Evolutionary conservation across 2,888 invertebrate genomes (phyloP), one percentile per base, ranked within the genome.

Genomic region (Homarus gammarus): DNA sequence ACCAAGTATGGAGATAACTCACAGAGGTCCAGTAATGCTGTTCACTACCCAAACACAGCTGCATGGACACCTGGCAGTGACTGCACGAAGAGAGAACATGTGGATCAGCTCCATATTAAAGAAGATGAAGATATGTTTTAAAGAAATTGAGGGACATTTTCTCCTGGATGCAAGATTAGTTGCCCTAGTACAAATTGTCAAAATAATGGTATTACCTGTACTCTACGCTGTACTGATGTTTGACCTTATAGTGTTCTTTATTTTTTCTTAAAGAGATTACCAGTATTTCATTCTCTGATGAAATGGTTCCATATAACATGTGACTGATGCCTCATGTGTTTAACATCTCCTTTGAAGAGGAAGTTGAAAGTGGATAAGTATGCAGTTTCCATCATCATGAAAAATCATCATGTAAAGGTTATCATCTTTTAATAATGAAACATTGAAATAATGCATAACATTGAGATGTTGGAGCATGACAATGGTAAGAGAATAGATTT

Each of bases 111-210:
- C 27, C 8, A 8, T 22, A 27, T 64, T n/a, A 8, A 15, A 27
- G n/a, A 64, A 64, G 64, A 27, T 5, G 27, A 64, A 64, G 27
- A 27, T 27, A 27, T n/a, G 27, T 64, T 27, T n/a, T 27, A 27
- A 27, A 64, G 22, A 44, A 44, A 44, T 12, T n/a, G 12, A 44
- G 12, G 3, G 27, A 64, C 27, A 64, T 64, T 64, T 27, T 64
- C 64, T 27, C n/a, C 64, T 27, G 27, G 27, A 64, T 64, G 27
- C 64, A 64, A 64, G 64, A 64, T 64, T 64, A 64, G n/a, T 64
- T n/a, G 64, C 27, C n/a, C n/a, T 64, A 64, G 64, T 64, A 64
- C 64, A 64, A 64, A 64, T 64, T 64, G 27, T 64, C 27, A 2
- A 27, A 64, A 6, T 64, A 22, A 64, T 27, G 6, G 6, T 64